Evolutionary conservation across 2,888 invertebrate species (phyloP), one percentile per base, ranked within the genome.

Genomic region (Platynereis dumerilii): DNA sequence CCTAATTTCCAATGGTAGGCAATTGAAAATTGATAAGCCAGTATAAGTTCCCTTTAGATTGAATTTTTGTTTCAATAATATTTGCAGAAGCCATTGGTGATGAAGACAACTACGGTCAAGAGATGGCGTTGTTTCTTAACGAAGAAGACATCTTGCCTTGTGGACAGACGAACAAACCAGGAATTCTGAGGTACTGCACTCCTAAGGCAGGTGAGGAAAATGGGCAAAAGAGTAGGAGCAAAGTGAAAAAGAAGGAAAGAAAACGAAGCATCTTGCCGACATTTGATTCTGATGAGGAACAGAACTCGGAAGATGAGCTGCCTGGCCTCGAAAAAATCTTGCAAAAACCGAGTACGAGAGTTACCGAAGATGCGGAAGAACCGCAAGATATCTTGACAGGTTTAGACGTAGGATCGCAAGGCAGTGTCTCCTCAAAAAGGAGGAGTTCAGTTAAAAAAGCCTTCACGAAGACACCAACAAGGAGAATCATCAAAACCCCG

Each of bases 191-290:
- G 39, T 55, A 20, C 17, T 48, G 48, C 22, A 48, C 48, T 20
- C 48, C 48, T 10, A 34, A 20, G 42, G 59, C 22, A 28, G 20
- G 20, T 34, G 2, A 17, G 20, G 29, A 29, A 15, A 55, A n/a
- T 7, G 57, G 39, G 27, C 26, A 20, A 1, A 17, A 56, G 26
- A 34, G 44, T 1, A 53, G 58, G 28, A 10, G 27, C 20, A 34
- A 10, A 34, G 58, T 22, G 7, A 57, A 59, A 24, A 69, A 68
- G 44, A 59, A 22, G 24, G 55, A 27, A 54, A 53, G 70, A 60
- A 64, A 69, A 42, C 74, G 74, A 67, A 72, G 70, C 44, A 44
- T 62, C 22, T 64, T 76, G 20, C 73, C 71, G 26, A 63, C 58
- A 2, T 70, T 76, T 65, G 69, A 72, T 22, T 58, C 67, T 12